Evolutionary conservation across 2,797 vertebrate genomes (phyloP), one percentile per base, ranked within the genome.

Genomic region (Phaenicophaeus curvirostris): DNA sequence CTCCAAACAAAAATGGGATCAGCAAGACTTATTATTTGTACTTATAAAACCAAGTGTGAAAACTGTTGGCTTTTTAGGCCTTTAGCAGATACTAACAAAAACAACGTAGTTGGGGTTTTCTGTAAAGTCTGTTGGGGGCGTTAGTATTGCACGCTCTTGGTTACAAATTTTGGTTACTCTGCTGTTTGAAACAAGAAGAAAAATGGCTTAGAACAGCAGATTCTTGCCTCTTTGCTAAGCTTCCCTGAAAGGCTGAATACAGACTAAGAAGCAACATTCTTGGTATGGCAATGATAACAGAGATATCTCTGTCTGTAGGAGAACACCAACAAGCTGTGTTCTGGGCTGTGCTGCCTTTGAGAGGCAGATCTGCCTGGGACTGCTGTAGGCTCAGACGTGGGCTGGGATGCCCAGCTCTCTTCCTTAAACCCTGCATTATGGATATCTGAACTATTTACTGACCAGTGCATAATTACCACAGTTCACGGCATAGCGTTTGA

Each of bases 201-300:
- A 91, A 92, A 92, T 66, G 20, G 31, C 89, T 89, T 85, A 94
- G 77, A 62, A 42, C 74, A 89, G 92, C 89, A 88, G 83, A 95
- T 96, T 93, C 84, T 65, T 95, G 59, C 24, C 33, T 90, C 78
- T 86, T 76, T 93, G 63, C 86, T 85, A 51, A 92, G 78, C 44
- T 75, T 15, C 13, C 6, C 19, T 75, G 61, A 80, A 87, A 78
- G 68, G 68, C 65, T 94, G 79, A 91, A 41, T 81, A 37, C 39
- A 53, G 42, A 44, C 53, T 65, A 31, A 89, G 93, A 55, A 33
- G 37, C 41, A 53, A 20, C 25, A 15, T 83, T n/a, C 30, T 90
- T 87, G 71, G 31, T 76, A 55, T 57, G 81, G 48, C 39, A 67
- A 30, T 19, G 37, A 46, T 72, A 82, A 42, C 8, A 68, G 86